These are phyloP conservation scores for Orthonevra nobilis DNA, from an alignment of 2,888 invertebrate genomes.

Conservation along the genomic window DNA sequence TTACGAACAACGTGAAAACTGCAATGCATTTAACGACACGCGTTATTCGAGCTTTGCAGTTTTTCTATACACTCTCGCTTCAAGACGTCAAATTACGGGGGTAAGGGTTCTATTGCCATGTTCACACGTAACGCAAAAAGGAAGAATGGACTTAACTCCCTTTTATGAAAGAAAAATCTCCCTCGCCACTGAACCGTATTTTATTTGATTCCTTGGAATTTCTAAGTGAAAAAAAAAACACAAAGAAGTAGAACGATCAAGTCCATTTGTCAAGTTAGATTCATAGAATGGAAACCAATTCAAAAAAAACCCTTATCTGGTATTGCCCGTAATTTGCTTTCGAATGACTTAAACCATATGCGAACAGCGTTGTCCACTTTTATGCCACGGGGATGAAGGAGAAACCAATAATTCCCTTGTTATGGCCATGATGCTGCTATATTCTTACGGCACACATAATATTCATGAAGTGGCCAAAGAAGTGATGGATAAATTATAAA, in stretches of 20 bases:
- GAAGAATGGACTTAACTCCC: neutral
- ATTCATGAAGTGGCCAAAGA: constrained; percentile 34
- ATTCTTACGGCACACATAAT: constrained; percentile 14
- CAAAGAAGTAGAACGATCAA: constrained; percentile 32
- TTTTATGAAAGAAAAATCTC: neutral
- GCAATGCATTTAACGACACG: too few relatives aligned
- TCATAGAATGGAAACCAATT: neutral
- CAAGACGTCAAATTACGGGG: too few relatives aligned
- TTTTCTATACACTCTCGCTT: too few relatives aligned
- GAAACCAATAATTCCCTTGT: constrained; percentile 10
- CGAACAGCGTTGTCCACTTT: constrained; percentile 15
- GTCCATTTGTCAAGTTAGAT: constrained; percentile 44
- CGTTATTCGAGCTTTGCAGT: too few relatives aligned
- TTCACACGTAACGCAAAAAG: too few relatives aligned
- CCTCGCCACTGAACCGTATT: neutral
- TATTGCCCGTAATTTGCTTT: constrained; percentile 46
- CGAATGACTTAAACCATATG: constrained; percentile 52
- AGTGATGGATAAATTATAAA: constrained; percentile 47
- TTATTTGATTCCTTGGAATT: constrained; percentile 41
- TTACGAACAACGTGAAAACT: too few relatives aligned
- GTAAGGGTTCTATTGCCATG: too few relatives aligned
- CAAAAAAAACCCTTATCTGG: constrained; percentile 11
- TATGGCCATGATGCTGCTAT: neutral
- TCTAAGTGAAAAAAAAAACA: neutral
- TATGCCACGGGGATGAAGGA: neutral